Evolutionary conservation across 2,113 vertebrate species (phyloP).

Genomic region (Chauna torquata): DNA sequence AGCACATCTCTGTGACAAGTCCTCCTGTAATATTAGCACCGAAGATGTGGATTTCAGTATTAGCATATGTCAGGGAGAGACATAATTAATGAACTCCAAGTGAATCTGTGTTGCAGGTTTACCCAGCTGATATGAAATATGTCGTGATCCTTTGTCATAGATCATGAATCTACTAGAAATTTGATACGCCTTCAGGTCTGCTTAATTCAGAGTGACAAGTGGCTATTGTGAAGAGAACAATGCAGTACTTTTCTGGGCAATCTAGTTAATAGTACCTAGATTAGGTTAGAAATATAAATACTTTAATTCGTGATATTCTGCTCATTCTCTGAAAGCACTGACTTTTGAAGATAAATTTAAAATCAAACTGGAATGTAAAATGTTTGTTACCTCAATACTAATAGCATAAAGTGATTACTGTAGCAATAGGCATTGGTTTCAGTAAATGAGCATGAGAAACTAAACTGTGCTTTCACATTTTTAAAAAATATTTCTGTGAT

Average conservation of each 20-base stretch:
- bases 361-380: background rate
- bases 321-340: background rate
- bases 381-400: background rate
- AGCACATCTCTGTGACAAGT: background rate
- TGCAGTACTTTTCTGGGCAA: background rate
- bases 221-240: background rate
- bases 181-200: background rate
- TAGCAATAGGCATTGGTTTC: background rate
- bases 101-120: slow-evolving; percentile 13
- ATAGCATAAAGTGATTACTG: background rate
- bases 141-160: background rate
- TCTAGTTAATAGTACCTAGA: background rate
- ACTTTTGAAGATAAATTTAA: background rate
- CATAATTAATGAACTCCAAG: slow-evolving; percentile 35
- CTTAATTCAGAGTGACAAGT: background rate
- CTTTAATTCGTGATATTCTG: background rate
- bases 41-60: background rate
- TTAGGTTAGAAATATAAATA: background rate
- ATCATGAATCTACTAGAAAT: background rate
- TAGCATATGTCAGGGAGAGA: background rate
- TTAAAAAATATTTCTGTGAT: background rate
- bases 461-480: background rate
- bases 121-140: background rate
- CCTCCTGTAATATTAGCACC: background rate
- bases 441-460: background rate